Conservation (phyloP, 2,888 invertebrate species). For the Bruchidius siliquastri region DNA sequence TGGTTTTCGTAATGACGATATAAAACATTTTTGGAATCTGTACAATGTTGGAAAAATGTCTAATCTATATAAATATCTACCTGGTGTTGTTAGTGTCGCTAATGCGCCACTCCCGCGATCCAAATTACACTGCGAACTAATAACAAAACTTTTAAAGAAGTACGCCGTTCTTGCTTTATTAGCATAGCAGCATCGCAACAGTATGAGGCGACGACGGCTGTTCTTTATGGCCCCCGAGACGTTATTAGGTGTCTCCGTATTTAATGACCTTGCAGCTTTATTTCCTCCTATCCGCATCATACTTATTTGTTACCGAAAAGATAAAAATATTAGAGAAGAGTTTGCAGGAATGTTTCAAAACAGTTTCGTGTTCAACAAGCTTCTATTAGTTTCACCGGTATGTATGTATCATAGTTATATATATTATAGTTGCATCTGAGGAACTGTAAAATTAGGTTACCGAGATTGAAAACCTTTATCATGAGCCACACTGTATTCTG, state of each 20-base stretch:
- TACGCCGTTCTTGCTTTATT: constrained; percentile 29
- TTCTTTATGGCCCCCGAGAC: constrained; percentile 34
- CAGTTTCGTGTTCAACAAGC: too few species aligned
- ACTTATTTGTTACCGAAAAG: background rate
- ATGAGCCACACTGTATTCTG: too few species aligned
- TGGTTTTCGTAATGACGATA: too few species aligned
- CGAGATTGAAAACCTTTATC: too few species aligned
- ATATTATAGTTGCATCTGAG: too few species aligned
- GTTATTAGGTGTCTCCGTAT: constrained; percentile 36
- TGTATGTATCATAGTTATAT: too few species aligned
- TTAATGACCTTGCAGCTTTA: constrained; percentile 4
- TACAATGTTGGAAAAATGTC: too few species aligned
- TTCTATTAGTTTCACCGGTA: too few species aligned
- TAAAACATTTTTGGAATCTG: too few species aligned
- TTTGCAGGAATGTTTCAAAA: too few species aligned
- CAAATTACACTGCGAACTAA: constrained; percentile 26
- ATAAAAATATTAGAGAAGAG: background rate
- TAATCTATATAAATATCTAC: background rate
- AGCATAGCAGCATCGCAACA: constrained; percentile 24
- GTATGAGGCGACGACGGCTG: constrained; percentile 27
- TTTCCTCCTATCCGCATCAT: background rate
- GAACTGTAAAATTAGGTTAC: too few species aligned
- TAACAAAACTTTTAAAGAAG: constrained; percentile 29
- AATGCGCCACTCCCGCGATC: constrained; percentile 17
- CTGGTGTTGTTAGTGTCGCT: background rate